Conservation (phyloP, 2,113 vertebrate genomes). For the Bathybates hornii region DNA sequence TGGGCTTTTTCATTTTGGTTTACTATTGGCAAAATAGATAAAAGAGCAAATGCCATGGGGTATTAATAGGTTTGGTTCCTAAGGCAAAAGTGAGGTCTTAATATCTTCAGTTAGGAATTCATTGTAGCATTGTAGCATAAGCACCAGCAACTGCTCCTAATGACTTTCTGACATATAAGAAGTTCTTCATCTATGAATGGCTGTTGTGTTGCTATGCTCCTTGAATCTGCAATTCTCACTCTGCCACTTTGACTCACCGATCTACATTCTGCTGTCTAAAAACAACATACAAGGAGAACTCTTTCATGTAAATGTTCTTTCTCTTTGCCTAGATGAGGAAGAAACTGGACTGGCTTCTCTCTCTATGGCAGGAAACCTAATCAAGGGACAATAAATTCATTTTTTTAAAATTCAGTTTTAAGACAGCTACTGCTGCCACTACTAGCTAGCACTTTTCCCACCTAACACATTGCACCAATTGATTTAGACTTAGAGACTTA, state of each 20-base stretch:
- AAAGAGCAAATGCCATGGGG: slow-evolving; percentile 13
- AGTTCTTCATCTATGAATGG: slow-evolving; percentile 33
- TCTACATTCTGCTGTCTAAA: background rate
- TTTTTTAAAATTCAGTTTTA: background rate
- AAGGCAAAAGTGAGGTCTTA: background rate
- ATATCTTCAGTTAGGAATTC: too few species aligned
- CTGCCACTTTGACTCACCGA: slow-evolving; percentile 26
- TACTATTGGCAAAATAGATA: slow-evolving; percentile 4
- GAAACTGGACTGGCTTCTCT: background rate
- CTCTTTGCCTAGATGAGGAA: background rate
- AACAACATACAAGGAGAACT: background rate
- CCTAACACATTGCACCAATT: background rate
- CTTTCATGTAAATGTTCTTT: slow-evolving; percentile 32
- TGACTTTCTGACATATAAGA: slow-evolving; percentile 27
- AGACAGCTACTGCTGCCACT: background rate
- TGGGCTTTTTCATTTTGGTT: slow-evolving; percentile 25
- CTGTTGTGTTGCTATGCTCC: background rate
- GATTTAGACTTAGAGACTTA: background rate
- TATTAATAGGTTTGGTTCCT: background rate
- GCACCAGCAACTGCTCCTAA: background rate
- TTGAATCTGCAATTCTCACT: slow-evolving; percentile 10
- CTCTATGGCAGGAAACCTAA: background rate
- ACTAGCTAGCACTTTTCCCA: background rate
- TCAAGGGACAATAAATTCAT: background rate
- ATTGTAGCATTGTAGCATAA: background rate